These are phyloP conservation scores for Watsonalla cultraria DNA, from an alignment of 2,888 invertebrate species.

Conservation along the genomic window DNA sequence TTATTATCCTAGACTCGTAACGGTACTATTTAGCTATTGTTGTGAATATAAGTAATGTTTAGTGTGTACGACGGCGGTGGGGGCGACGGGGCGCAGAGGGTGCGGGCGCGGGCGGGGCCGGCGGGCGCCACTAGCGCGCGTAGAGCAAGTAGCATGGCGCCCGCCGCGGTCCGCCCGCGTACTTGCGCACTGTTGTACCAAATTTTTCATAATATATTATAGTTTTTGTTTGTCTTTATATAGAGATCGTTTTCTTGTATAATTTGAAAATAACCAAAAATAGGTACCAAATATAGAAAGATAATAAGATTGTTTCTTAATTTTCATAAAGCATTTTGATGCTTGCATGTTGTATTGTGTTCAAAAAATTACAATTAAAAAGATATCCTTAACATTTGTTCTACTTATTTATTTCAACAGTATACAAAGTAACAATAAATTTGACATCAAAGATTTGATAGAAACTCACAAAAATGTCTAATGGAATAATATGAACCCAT, in stretches of 20 bases:
- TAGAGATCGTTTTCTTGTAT: constrained; percentile 71
- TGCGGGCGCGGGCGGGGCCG: constrained; percentile 13
- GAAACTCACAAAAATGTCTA: no score
- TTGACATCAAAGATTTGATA: constrained; percentile 4
- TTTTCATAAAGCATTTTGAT: constrained; percentile 76
- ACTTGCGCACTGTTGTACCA: constrained; percentile 59
- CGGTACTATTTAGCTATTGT: constrained; percentile 68
- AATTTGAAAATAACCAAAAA: constrained; percentile 76
- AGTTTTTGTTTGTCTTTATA: constrained; percentile 75
- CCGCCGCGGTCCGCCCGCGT: constrained; percentile 45
- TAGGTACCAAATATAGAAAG: constrained; percentile 78
- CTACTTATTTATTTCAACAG: constrained; percentile 18
- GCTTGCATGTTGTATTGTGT: constrained; percentile 80
- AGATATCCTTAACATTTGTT: constrained; percentile 53
- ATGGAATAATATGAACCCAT: not conserved
- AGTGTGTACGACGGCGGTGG: constrained; percentile 24
- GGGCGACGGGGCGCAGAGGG: constrained; percentile 17
- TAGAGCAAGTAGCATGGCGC: constrained; percentile 31
- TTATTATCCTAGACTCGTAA: constrained; percentile 65
- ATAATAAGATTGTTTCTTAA: constrained; percentile 71
- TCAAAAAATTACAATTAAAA: constrained; percentile 77
- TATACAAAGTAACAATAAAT: constrained; percentile 6
- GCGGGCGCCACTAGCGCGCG: not conserved
- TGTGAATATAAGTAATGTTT: constrained; percentile 49
- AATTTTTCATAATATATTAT: constrained; percentile 75